These are phyloP conservation scores for Crenichthys baileyi DNA, from an alignment of 2,797 vertebrate species.

Conservation along the genomic window DNA sequence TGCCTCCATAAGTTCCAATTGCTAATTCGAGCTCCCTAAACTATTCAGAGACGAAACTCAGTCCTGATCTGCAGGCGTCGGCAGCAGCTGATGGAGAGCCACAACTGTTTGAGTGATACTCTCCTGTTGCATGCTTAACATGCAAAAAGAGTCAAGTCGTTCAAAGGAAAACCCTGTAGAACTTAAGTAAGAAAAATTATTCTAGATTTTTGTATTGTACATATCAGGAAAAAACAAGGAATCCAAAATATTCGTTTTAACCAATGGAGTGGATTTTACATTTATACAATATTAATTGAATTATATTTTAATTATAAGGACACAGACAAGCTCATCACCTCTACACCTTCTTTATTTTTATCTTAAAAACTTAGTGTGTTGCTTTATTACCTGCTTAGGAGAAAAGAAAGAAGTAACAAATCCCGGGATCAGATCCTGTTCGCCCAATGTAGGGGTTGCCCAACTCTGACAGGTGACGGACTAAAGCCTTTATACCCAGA, in stretches of 20 bases:
- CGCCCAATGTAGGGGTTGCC: conserved; percentile 85
- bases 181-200: neutral
- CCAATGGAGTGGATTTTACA: neutral
- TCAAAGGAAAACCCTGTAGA: neutral
- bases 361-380: neutral
- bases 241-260: conserved; percentile 23
- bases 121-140: neutral
- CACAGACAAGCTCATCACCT: neutral
- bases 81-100: conserved; percentile 52
- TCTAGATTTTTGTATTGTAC: conserved; percentile 8
- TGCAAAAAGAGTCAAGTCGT: conserved; percentile 1
- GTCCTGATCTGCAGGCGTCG: conserved; percentile 46
- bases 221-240: conserved; percentile 35
- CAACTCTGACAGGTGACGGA: conserved; percentile 74
- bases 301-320: neutral
- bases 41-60: conserved; percentile 46
- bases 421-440: conserved; percentile 86
- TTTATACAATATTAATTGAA: no score
- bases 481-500: conserved; percentile 79
- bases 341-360: neutral
- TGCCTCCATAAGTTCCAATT: conserved; percentile 27
- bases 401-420: conserved; percentile 83
- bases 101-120: conserved; percentile 28
- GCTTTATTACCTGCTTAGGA: conserved; percentile 82
- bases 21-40: conserved; percentile 60